Conservation (phyloP, 2,888 invertebrate genomes). For the Crematogaster levior region DNA sequence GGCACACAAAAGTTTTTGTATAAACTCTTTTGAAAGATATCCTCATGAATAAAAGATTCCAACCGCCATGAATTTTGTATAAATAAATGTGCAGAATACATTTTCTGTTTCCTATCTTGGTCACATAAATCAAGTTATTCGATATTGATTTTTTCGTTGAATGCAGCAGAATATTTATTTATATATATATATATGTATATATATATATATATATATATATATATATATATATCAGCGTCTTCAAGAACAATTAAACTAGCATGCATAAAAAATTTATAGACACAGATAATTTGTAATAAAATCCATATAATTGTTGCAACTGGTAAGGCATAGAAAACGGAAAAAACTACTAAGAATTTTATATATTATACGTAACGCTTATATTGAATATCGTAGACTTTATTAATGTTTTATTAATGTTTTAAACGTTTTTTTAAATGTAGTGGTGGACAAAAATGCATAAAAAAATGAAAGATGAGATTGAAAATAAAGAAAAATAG, state of each 20-base stretch:
- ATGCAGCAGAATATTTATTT: background rate
- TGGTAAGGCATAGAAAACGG: background rate
- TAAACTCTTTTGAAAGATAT: background rate
- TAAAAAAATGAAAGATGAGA: background rate
- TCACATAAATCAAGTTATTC: background rate
- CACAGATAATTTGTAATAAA: background rate
- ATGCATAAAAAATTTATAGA: background rate
- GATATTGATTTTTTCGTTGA: background rate
- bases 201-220: too few relatives aligned
- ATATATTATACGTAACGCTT: background rate
- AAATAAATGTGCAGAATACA: background rate
- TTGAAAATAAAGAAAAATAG: background rate
- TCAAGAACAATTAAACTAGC: background rate
- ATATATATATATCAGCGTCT: background rate
- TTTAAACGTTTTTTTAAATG: background rate
- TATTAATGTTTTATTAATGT: background rate
- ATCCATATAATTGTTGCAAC: background rate
- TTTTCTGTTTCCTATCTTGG: background rate
- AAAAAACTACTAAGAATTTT: slow-evolving; percentile 6
- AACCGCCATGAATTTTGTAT: background rate
- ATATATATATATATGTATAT: too few relatives aligned
- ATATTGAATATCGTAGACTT: background rate
- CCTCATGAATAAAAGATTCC: background rate
- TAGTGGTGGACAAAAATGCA: background rate
- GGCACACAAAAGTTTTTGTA: background rate